These are phyloP conservation scores for Halocynthia aurantium DNA, from an alignment of 23 tunicate species.

Conservation along the genomic window DNA sequence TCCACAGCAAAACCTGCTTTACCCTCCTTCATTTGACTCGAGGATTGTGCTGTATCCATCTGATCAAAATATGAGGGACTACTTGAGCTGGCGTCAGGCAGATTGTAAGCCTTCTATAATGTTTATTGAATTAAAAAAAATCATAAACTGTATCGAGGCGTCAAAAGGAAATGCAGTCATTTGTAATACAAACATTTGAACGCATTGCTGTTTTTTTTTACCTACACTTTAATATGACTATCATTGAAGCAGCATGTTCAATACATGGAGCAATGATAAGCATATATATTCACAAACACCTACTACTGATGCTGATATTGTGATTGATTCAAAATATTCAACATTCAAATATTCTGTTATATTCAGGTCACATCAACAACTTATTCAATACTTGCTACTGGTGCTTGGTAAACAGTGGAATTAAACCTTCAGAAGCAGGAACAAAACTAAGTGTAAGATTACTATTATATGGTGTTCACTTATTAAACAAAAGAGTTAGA, in stretches of 20 bases:
- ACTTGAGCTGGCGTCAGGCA: constrained; percentile 97
- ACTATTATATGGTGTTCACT: neutral
- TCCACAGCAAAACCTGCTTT: constrained; percentile 44
- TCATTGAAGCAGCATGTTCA: neutral
- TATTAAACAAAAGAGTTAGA: no score
- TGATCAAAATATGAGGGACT: constrained; percentile 68
- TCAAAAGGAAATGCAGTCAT: neutral
- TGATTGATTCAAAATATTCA: no score
- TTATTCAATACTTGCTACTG: constrained; percentile 90
- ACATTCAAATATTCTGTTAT: neutral
- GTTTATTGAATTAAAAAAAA: no score
- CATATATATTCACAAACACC: no score
- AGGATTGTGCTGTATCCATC: constrained; percentile 75
- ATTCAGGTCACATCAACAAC: constrained; percentile 91
- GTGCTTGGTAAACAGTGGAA: constrained; percentile 77
- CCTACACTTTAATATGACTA: neutral
- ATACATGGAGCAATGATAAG: no score
- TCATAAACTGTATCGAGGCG: neutral
- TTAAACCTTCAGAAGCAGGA: constrained; percentile 57
- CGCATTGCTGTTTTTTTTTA: neutral
- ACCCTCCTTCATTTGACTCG: constrained; percentile 89
- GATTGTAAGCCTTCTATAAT: constrained; percentile 50
- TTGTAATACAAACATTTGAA: neutral
- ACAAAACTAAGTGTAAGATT: constrained; percentile 33
- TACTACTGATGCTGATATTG: no score